A percentile compares a stretch with the other conserved stretches of the same genome.
Conservation (phyloP, 2,113 vertebrate genomes). For the Prietella phreatophila region DNA sequence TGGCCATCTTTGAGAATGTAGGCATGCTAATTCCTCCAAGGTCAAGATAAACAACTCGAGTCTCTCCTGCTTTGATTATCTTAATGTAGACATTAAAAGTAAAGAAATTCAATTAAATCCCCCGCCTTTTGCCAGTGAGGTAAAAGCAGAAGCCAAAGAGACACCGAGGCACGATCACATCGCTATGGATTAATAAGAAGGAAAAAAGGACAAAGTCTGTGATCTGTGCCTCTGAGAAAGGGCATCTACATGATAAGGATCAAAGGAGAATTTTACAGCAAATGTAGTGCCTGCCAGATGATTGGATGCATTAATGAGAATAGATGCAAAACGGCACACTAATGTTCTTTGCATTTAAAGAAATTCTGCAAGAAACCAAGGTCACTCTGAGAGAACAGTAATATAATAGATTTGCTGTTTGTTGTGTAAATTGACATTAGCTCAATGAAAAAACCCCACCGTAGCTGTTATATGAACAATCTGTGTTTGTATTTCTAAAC, state of each 20-base stretch:
- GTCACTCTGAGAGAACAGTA: slow-evolving; percentile 12
- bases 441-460: neutral
- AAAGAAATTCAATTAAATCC: slow-evolving; percentile 76
- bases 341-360: slow-evolving; percentile 36
- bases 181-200: slow-evolving; percentile 57
- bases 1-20: slow-evolving; percentile 54
- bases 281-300: slow-evolving; percentile 66
- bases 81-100: slow-evolving; percentile 78
- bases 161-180: slow-evolving; percentile 60
- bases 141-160: slow-evolving; percentile 60
- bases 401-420: slow-evolving; percentile 5
- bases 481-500: neutral
- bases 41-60: slow-evolving; percentile 74
- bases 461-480: neutral
- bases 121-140: slow-evolving; percentile 69
- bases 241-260: slow-evolving; percentile 71
- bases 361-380: slow-evolving; percentile 31
- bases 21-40: slow-evolving; percentile 69
- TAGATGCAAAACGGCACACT: slow-evolving; percentile 40
- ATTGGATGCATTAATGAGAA: slow-evolving; percentile 53
- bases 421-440: neutral
- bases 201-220: slow-evolving; percentile 64
- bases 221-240: slow-evolving; percentile 69
- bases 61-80: slow-evolving; percentile 65
- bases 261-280: slow-evolving; percentile 66